phyloP scores from a whole-genome alignment of 1,140 invertebrate species.

The Ceratina japonica region DNA sequence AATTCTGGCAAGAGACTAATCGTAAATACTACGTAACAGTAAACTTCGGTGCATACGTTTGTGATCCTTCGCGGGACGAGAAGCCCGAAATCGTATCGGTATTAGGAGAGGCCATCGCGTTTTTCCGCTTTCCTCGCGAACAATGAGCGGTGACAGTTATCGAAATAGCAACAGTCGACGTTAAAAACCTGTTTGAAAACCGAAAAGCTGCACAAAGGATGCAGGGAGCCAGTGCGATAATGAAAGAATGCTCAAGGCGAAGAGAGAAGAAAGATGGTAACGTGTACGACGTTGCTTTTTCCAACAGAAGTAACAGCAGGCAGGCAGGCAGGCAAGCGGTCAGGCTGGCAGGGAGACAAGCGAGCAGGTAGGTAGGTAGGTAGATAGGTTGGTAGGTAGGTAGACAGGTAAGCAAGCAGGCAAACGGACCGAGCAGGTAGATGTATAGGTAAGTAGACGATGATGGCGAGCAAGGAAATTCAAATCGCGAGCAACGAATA shows the following conservation, averaged over 20 bases:
- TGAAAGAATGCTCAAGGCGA: neutral
- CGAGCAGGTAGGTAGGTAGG: neutral
- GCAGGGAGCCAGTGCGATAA: neutral
- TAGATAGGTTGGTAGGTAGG: neutral
- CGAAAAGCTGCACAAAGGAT: no score
- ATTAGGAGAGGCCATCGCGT: neutral
- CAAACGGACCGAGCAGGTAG: neutral
- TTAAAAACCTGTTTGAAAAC: neutral
- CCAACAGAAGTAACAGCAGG: slow-evolving; percentile 36
- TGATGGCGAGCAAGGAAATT: neutral
- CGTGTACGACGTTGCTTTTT: slow-evolving; percentile 21
- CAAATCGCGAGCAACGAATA: neutral
- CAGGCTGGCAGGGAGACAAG: neutral
- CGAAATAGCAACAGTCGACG: neutral
- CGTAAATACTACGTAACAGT: neutral
- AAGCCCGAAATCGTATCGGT: no score
- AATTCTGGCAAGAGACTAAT: neutral
- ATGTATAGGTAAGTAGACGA: neutral
- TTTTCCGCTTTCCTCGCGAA: neutral
- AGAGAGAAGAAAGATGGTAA: neutral
- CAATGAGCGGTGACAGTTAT: neutral
- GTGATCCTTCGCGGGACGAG: no score
- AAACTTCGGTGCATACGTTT: no score
- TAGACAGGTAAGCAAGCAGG: neutral
- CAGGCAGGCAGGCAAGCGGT: slow-evolving; percentile 4